These are phyloP conservation scores for Thalassoma bifasciatum DNA, from an alignment of 2,113 vertebrate genomes.

Conservation along the genomic window DNA sequence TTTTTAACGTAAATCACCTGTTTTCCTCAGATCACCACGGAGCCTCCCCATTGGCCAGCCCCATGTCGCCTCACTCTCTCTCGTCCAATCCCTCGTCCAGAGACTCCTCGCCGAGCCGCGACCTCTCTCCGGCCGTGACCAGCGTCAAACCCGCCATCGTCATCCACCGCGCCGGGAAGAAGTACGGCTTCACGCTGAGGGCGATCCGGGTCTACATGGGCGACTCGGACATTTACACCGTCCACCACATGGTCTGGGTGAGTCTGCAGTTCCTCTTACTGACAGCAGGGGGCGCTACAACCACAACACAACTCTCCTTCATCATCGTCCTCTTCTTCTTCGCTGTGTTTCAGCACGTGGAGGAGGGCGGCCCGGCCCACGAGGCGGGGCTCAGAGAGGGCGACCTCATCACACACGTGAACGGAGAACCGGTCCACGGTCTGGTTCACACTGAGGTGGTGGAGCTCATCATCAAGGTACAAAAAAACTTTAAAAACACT, in stretches of 20 bases:
- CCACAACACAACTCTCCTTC: neutral
- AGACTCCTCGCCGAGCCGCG: slow-evolving; percentile 96
- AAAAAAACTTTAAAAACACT: too few relatives aligned
- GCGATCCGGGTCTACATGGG: slow-evolving; percentile 99
- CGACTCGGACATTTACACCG: slow-evolving; percentile 94
- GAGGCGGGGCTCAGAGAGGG: slow-evolving; percentile 93
- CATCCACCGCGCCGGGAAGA: slow-evolving; percentile 95
- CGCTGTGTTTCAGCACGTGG: slow-evolving; percentile 87
- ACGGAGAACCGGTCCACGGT: slow-evolving; percentile 95
- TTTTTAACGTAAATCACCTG: too few relatives aligned
- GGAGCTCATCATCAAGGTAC: slow-evolving; percentile 96
- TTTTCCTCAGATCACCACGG: slow-evolving; percentile 88
- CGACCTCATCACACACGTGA: slow-evolving; percentile 97
- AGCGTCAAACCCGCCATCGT: slow-evolving; percentile 89
- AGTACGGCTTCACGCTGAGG: slow-evolving; percentile 96
- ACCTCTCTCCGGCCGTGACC: slow-evolving; percentile 90
- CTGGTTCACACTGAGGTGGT: slow-evolving; percentile 98
- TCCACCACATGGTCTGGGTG: slow-evolving; percentile 99
- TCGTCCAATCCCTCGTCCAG: slow-evolving; percentile 97
- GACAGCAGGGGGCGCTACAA: slow-evolving; percentile 57
- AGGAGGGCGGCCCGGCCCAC: slow-evolving; percentile 91
- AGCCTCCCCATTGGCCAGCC: slow-evolving; percentile 95
- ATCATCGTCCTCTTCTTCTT: slow-evolving; percentile 5
- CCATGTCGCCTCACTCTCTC: slow-evolving; percentile 97
- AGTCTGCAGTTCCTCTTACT: slow-evolving; percentile 57